These are phyloP conservation scores for Drosophila dives DNA, from an alignment of 2,888 invertebrate species.

Conservation along the genomic window DNA sequence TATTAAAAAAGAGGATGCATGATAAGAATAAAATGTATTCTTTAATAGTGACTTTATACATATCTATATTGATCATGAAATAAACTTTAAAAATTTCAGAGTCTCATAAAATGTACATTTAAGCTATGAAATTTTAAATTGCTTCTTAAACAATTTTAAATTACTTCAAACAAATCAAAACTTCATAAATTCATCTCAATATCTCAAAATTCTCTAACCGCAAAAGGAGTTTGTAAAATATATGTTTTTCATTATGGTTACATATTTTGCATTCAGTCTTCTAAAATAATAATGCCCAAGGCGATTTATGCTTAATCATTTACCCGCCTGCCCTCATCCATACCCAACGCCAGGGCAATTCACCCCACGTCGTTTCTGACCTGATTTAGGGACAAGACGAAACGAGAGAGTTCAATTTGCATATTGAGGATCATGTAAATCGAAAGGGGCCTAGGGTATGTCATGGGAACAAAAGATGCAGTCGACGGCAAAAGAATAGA, in stretches of 20 bases:
- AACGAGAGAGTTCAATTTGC: slow-evolving; percentile 57
- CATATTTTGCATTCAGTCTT: slow-evolving; percentile 10
- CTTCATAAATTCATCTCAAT: not conserved
- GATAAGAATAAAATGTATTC: not conserved
- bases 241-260: slow-evolving; percentile 46
- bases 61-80: not conserved
- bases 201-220: not conserved
- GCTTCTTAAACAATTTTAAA: not conserved
- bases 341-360: slow-evolving; percentile 43
- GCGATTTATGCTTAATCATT: slow-evolving; percentile 62
- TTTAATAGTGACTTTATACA: not conserved
- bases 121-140: not conserved
- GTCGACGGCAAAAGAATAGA: slow-evolving; percentile 60
- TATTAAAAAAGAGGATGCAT: not conserved
- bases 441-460: slow-evolving; percentile 63
- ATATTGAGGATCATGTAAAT: slow-evolving; percentile 61
- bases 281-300: slow-evolving; percentile 17
- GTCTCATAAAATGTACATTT: not conserved
- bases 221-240: slow-evolving; percentile 5
- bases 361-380: slow-evolving; percentile 58
- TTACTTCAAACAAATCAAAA: not conserved
- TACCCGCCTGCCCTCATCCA: slow-evolving; percentile 45
- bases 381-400: slow-evolving; percentile 53
- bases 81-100: not conserved
- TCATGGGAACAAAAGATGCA: slow-evolving; percentile 77